Conservation (phyloP, 2,797 vertebrate species). For the Cottoperca gobio region DNA sequence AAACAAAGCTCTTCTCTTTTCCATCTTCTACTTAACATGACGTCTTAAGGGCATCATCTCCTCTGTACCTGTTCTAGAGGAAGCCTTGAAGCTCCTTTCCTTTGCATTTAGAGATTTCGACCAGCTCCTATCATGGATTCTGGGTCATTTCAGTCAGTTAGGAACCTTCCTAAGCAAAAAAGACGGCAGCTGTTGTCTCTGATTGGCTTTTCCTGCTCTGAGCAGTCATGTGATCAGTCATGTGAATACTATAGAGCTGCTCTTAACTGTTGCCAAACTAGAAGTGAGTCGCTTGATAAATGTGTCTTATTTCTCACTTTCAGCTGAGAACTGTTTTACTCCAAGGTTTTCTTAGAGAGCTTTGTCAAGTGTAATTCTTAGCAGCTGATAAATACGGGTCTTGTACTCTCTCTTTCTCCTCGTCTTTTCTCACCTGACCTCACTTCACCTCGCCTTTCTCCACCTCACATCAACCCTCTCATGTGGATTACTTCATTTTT, state of each 20-base stretch:
- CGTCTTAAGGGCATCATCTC: too few relatives aligned
- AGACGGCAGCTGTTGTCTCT: too few relatives aligned
- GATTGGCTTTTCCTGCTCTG: too few relatives aligned
- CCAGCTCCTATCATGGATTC: too few relatives aligned
- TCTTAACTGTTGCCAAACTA: not conserved
- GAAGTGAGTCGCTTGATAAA: not conserved
- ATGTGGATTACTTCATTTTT: slow-evolving; percentile 5
- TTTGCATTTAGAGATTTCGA: too few relatives aligned
- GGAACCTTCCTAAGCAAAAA: too few relatives aligned
- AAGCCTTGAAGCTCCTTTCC: too few relatives aligned
- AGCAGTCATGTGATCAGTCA: too few relatives aligned
- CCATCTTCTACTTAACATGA: too few relatives aligned
- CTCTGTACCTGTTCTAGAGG: too few relatives aligned
- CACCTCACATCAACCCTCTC: not conserved
- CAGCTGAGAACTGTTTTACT: not conserved
- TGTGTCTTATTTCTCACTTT: slow-evolving; percentile 3
- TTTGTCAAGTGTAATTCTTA: not conserved
- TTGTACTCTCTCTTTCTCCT: not conserved
- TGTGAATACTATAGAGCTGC: too few relatives aligned
- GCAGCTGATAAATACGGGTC: not conserved
- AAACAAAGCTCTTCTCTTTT: not conserved
- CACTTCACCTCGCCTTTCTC: not conserved
- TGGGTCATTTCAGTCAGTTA: too few relatives aligned
- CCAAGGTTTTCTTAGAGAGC: not conserved
- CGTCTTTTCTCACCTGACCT: not conserved